Base-by-base conservation (phyloP, 2,797 vertebrate genomes). In the Megaceryle alcyon region DNA sequence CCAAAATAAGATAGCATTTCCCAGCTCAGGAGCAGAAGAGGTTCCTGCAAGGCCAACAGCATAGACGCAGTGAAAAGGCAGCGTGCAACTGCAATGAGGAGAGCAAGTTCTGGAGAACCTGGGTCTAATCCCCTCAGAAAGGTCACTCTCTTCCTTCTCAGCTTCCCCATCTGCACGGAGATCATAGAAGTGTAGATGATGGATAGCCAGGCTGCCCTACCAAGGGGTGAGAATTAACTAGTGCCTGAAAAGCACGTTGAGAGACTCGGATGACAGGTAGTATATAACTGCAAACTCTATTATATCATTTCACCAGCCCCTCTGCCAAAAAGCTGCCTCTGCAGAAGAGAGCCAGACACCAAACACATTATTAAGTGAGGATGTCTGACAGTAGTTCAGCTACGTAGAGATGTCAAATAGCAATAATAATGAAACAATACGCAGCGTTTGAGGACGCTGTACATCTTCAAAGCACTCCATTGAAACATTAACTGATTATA, bases 361-460 rank as follows among this genome's bases (percentile, higher is more conserved):
- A 53, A 82, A 39, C 1, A 3, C 6, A 14, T 87, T 87, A 78
- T 90, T 75, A 95, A 97, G 72, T 64, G 88, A 86, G 65, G 46
- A 56, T 43, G 68, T 54, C 94, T 96, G 92, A 96, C 90, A 96
- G 94, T 68, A 86, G 86, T 94, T 95, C 80, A 53, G 90, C 89
- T 83, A 80, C 6, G 6, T 3, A 26, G 92, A 86, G 82, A 95
- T 85, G 94, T 96, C 92, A 96, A 96, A 94, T 92, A 51, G 79
- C 1, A 93, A 43, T 80, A 81, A 88, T 90, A 94, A 92, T 22
- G 89, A 72, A 86, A 69, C 76, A 46, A 68, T 68, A 46, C 92
- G 79, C 91, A 14, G 80, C 5, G 0, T 35, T 61, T 16, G 86
- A 95, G 85, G 94, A 54, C 19, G 72, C 91, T 90, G 89, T 37